These are phyloP conservation scores for Drosophila lacertosa DNA, from an alignment of 1,140 invertebrate genomes.

Conservation along the genomic window DNA sequence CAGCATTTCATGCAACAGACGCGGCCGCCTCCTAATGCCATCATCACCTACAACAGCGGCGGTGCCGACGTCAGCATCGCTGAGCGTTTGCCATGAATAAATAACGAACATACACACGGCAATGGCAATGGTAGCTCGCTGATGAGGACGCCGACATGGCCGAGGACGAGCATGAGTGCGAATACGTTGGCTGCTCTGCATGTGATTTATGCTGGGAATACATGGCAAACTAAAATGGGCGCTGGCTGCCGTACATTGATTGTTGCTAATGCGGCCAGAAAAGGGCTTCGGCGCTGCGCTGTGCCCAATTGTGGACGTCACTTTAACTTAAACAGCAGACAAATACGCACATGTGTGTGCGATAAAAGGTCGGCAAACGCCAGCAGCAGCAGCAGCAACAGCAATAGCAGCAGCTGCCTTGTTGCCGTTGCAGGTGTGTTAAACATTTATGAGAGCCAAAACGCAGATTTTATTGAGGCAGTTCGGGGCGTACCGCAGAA, in stretches of 20 bases:
- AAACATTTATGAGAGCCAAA: slow-evolving; percentile 76
- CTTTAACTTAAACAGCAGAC: slow-evolving; percentile 39
- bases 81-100: slow-evolving; percentile 71
- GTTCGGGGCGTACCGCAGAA: slow-evolving; percentile 56
- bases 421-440: slow-evolving; percentile 68
- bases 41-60: slow-evolving; percentile 40
- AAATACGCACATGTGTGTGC: slow-evolving; percentile 4
- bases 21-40: slow-evolving; percentile 38
- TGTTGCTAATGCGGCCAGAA: slow-evolving; percentile 62
- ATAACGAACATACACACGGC: slow-evolving; percentile 60
- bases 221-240: slow-evolving; percentile 70
- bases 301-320: slow-evolving; percentile 24
- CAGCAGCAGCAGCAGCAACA: slow-evolving; percentile 1
- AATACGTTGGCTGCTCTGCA: slow-evolving; percentile 14
- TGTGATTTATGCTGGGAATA: slow-evolving; percentile 76
- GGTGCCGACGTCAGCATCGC: background rate
- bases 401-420: slow-evolving; percentile 28
- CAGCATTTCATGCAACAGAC: slow-evolving; percentile 58
- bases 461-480: slow-evolving; percentile 61
- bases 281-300: slow-evolving; percentile 2
- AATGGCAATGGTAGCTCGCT: slow-evolving; percentile 7
- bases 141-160: slow-evolving; percentile 27
- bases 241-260: slow-evolving; percentile 55
- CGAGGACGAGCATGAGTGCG: slow-evolving; percentile 22
- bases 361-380: slow-evolving; percentile 23